phyloP scores from a whole-genome alignment of 2,113 vertebrate genomes.

The Coracopsis vasa region DNA sequence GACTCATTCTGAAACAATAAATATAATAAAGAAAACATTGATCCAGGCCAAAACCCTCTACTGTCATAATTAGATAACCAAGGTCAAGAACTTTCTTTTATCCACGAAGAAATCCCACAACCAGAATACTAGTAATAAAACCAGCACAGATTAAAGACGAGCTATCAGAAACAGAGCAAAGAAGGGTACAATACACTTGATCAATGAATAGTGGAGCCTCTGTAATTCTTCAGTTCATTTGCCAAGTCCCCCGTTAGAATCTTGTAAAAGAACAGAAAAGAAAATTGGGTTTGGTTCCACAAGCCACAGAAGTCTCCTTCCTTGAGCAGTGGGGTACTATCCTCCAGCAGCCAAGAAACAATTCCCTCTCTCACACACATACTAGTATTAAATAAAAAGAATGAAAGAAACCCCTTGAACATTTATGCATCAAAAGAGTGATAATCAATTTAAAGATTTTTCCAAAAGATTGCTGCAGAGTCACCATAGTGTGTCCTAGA shows the following conservation, averaged over 20 bases:
- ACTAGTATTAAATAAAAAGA: background rate
- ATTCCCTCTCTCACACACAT: background rate
- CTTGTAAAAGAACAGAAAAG: background rate
- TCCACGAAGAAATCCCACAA: background rate
- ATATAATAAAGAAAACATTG: background rate
- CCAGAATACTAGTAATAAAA: background rate
- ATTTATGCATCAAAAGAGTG: background rate
- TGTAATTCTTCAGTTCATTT: background rate
- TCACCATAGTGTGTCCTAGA: background rate
- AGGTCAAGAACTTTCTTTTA: background rate
- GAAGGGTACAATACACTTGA: background rate
- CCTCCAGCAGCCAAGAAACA: background rate
- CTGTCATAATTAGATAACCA: background rate
- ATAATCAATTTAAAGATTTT: background rate
- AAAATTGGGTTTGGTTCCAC: background rate
- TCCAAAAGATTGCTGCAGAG: background rate
- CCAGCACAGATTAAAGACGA: background rate
- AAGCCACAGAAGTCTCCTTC: background rate
- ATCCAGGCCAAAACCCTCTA: background rate
- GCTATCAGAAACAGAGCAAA: background rate
- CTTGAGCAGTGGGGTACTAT: rapidly evolving
- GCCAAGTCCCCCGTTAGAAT: background rate
- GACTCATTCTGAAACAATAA: background rate
- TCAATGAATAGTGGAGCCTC: background rate
- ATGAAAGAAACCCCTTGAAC: background rate